Conservation (phyloP, 2,797 vertebrate species). For the Strix occidentalis region DNA sequence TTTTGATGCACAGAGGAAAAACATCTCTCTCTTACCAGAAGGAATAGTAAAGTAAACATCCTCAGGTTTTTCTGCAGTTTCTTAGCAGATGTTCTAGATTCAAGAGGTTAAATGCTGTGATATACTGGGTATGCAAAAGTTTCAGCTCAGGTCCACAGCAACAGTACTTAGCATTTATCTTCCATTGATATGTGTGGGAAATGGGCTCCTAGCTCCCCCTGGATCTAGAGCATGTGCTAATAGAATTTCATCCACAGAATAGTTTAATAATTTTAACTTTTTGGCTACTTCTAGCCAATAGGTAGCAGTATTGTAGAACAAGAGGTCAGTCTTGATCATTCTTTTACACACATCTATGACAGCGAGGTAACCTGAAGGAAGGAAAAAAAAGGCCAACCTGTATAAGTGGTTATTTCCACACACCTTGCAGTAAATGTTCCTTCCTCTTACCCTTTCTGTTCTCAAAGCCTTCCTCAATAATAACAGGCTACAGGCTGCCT, state of each 20-base stretch:
- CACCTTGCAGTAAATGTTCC: background rate
- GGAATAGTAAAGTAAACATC: background rate
- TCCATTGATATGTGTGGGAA: background rate
- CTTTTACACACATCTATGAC: background rate
- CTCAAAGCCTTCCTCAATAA: background rate
- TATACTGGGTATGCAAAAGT: background rate
- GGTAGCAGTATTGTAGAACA: background rate
- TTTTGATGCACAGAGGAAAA: background rate
- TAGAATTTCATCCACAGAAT: background rate
- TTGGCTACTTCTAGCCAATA: background rate
- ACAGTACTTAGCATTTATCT: background rate
- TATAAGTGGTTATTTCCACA: background rate
- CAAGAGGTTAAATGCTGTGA: background rate
- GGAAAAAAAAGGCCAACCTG: background rate
- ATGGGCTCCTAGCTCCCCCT: background rate
- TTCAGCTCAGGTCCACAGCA: background rate
- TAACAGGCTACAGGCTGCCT: background rate
- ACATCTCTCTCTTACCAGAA: background rate
- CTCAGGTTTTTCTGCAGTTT: background rate
- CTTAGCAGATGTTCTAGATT: background rate
- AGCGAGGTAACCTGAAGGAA: background rate
- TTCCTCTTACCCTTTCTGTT: background rate
- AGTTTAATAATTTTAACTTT: background rate
- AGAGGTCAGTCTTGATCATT: background rate
- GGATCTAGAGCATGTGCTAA: background rate